Percentiles rank a stretch among this genome's conserved stretches.
These are phyloP conservation scores for Patagioenas fasciata DNA, from an alignment of 2,113 vertebrate genomes.

Conservation along the genomic window DNA sequence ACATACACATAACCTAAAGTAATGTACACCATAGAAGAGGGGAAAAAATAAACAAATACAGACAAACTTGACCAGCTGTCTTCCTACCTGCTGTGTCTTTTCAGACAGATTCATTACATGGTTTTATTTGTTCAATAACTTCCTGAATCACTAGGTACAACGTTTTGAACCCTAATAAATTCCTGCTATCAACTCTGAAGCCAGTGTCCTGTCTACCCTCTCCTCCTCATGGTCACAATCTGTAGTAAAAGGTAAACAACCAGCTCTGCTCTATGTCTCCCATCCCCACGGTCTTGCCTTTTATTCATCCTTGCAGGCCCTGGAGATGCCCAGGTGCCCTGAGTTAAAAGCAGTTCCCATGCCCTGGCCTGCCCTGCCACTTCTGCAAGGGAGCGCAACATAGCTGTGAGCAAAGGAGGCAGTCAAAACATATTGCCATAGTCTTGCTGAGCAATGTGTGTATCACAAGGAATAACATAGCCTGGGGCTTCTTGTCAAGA, in stretches of 20 bases:
- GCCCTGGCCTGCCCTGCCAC: fast-evolving
- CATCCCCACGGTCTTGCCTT: fast-evolving
- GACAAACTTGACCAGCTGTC: background rate
- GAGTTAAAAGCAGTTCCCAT: background rate
- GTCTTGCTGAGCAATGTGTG: background rate
- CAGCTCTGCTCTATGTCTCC: fast-evolving
- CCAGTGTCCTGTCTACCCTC: background rate
- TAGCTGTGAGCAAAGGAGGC: fast-evolving
- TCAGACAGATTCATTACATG: background rate
- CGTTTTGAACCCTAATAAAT: background rate
- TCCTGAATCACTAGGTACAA: background rate
- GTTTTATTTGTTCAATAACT: background rate
- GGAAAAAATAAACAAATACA: no score
- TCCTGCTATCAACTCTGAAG: background rate
- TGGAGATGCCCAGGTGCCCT: no score
- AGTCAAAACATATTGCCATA: background rate
- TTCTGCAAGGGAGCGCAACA: fast-evolving
- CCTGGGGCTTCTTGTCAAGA: background rate
- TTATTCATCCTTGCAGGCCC: fast-evolving
- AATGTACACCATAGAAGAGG: background rate
- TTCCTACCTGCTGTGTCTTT: background rate
- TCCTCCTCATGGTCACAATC: background rate
- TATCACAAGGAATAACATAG: background rate
- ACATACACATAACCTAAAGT: background rate
- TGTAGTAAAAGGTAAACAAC: background rate